Conservation (phyloP, 2,113 vertebrate genomes). For the Diadophis punctatus region DNA sequence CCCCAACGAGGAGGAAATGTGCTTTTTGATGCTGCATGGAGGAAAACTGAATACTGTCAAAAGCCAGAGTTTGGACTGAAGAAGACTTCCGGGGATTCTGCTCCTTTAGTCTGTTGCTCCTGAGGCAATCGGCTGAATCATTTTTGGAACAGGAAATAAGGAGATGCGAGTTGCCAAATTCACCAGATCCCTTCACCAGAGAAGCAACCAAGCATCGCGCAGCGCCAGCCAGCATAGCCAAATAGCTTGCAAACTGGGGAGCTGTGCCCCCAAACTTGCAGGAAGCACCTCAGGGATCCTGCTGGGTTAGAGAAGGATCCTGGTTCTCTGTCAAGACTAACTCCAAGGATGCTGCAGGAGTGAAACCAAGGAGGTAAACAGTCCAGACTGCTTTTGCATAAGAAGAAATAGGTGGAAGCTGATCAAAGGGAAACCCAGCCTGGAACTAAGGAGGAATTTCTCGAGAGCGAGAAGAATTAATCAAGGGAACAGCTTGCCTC, state of each 20-base stretch:
- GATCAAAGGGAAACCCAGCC: neutral
- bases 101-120: neutral
- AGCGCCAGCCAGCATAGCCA: neutral
- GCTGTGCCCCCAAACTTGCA: neutral
- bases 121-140: neutral
- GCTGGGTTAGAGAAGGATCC: neutral
- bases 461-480: neutral
- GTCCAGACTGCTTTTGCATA: neutral
- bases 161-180: neutral
- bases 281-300: neutral
- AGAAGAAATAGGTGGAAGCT: neutral
- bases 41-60: neutral
- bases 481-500: neutral
- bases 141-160: neutral
- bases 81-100: neutral
- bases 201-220: neutral
- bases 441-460: neutral
- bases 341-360: neutral
- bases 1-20: constrained; percentile 82
- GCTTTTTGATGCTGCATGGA: constrained; percentile 46
- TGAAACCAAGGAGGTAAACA: neutral
- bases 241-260: neutral
- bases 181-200: neutral
- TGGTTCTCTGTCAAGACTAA: neutral
- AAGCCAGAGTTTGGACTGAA: neutral